Evolutionary conservation across 2,888 invertebrate genomes (phyloP), one percentile per base, ranked within the genome.

Genomic region (Anaspis maculata): DNA sequence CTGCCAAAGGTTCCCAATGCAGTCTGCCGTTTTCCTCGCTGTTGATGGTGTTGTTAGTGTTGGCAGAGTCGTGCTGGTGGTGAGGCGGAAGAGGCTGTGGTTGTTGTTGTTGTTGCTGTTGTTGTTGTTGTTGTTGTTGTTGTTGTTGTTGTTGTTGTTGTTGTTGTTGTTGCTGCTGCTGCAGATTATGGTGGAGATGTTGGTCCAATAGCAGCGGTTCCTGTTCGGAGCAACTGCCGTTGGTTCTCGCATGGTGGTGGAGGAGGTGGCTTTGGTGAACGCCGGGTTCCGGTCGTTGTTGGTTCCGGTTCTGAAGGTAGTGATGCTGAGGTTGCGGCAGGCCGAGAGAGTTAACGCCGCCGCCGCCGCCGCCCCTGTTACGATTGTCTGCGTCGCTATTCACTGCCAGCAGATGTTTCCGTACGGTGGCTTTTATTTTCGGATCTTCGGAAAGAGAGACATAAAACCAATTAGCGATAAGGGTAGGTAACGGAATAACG

Each of bases 361-460:
- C 49, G 41, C 22, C 52, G 34, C 39, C 30, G 30, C 24, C 34
- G 27, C 28, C 22, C 46, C 44, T 36, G 37, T 38, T 30, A 28
- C 25, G 25, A 15, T 39, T 35, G 31, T 33, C 34, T 38, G 44
- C 34, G 43, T 44, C 34, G 42, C 63, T 64, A 37, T 49, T 51
- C 37, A 70, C 71, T 47, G 79, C 75, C 31, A 79, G 75, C 48
- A 84, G 66, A 62, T 83, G 77, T 51, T 82, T 76, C 57, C 78
- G 72, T 52, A 85, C 79, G 54, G 77, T 80, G 44, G 84, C 85
- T 68, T 89, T 89, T 62, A 90, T 77, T 65, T 83, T 81, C 50
- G 88, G 87, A 77, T 91, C 91, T 90, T 68, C 31, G 37, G 30
- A 41, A 42, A 23, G 21, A 32, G 27, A 11, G 19, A 19, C n/a